These are phyloP conservation scores for Platycheirus rosarum DNA, from an alignment of 2,888 invertebrate genomes.

Conservation along the genomic window DNA sequence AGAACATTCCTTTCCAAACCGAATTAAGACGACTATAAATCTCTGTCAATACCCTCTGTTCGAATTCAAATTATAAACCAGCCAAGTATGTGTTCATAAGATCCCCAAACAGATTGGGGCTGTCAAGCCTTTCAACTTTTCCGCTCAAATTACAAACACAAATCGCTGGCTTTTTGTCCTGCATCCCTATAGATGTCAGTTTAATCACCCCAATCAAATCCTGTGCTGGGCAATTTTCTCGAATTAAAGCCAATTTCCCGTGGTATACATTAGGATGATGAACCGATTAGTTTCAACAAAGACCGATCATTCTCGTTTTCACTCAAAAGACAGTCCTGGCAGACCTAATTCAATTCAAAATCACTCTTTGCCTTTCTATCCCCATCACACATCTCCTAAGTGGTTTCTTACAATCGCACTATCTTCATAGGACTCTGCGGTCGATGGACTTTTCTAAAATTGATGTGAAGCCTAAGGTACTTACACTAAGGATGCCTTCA, in stretches of 20 bases:
- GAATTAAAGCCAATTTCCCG: conserved; percentile 33
- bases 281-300: conserved; percentile 26
- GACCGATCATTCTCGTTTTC: conserved; percentile 31
- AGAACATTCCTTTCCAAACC: not conserved
- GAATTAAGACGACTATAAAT: conserved; percentile 20
- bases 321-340: conserved; percentile 9
- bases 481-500: not conserved
- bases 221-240: conserved; percentile 14
- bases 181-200: conserved; percentile 6
- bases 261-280: conserved; percentile 13
- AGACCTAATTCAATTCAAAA: conserved; percentile 44
- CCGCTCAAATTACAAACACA: conserved; percentile 13
- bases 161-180: conserved; percentile 5
- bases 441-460: conserved; percentile 20
- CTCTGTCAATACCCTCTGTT: conserved; percentile 15
- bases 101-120: not conserved
- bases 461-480: conserved; percentile 4
- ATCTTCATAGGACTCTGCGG: not conserved
- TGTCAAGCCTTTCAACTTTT: conserved; percentile 37
- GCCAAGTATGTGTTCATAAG: conserved; percentile 10
- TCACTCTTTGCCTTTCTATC: not conserved
- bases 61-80: conserved; percentile 1
- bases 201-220: conserved; percentile 27
- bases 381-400: no score
- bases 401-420: not conserved